Percentiles rank a stretch among this genome's conserved stretches.
Evolutionary conservation across 2,113 vertebrate species (phyloP).

Genomic region (Brienomyrus longianalis): DNA sequence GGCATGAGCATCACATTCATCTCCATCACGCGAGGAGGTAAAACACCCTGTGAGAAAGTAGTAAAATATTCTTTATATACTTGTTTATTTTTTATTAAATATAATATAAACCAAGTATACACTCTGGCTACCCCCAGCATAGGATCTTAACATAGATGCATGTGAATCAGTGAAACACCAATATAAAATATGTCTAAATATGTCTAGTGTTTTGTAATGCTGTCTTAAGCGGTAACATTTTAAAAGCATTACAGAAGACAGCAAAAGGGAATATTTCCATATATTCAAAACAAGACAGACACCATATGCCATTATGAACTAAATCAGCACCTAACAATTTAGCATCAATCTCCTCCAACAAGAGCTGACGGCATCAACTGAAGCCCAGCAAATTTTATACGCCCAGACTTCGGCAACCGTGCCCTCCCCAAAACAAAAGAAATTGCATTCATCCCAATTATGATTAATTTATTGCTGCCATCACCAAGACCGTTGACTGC

Average conservation of each 20-base stretch:
- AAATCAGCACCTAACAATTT: neutral
- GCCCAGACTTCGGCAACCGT: neutral
- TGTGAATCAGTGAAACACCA: slow-evolving; percentile 55
- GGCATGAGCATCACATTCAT: neutral
- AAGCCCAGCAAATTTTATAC: neutral
- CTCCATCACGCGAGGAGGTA: slow-evolving; percentile 35
- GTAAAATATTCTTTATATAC: slow-evolving; percentile 40
- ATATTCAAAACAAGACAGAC: slow-evolving; percentile 25
- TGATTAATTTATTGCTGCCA: slow-evolving; percentile 55
- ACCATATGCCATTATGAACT: neutral
- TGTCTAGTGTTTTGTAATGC: slow-evolving; percentile 51
- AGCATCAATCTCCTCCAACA: neutral
- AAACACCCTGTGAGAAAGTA: slow-evolving; percentile 41
- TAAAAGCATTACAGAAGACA: slow-evolving; percentile 34
- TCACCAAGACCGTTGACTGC: slow-evolving; percentile 29
- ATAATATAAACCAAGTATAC: slow-evolving; percentile 56
- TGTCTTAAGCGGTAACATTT: slow-evolving; percentile 51
- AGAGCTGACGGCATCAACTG: neutral
- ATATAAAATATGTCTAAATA: slow-evolving; percentile 39
- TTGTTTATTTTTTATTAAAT: slow-evolving; percentile 43
- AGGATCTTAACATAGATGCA: slow-evolving; percentile 52
- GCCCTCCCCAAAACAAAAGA: neutral
- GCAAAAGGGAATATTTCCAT: slow-evolving; percentile 4
- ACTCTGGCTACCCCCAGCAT: slow-evolving; percentile 15
- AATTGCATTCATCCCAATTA: slow-evolving; percentile 16